Percentiles rank a stretch among this genome's conserved stretches.
phyloP scores from a whole-genome alignment of 2,113 vertebrate species.

The Crotalus horridus region DNA sequence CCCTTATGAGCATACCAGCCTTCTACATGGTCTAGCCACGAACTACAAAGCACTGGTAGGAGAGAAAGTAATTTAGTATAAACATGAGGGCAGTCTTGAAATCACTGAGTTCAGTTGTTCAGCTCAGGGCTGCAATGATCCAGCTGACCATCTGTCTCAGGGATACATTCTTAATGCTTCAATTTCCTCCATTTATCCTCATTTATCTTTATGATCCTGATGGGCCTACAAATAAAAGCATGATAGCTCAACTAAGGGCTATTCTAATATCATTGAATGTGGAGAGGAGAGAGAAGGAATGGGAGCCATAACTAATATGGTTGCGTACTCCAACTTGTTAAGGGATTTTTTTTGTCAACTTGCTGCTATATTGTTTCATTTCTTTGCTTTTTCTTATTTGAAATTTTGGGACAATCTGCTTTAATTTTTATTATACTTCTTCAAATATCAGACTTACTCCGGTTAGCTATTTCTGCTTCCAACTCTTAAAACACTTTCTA shows the following conservation, averaged over 20 bases:
- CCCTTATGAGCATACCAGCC: slow-evolving; percentile 67
- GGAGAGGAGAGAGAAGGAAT: not conserved
- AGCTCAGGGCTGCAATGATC: not conserved
- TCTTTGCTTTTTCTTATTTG: not conserved
- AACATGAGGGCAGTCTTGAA: not conserved
- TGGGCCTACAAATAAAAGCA: not conserved
- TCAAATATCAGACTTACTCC: not conserved
- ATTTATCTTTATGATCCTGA: not conserved
- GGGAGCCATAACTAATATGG: not conserved
- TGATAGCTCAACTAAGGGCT: not conserved
- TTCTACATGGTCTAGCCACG: slow-evolving; percentile 68
- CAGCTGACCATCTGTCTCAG: not conserved
- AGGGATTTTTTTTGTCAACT: not conserved
- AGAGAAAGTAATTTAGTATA: not conserved
- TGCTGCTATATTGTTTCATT: not conserved
- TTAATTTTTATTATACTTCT: not conserved
- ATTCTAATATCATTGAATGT: not conserved
- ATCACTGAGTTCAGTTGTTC: not conserved
- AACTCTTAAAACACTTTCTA: not conserved
- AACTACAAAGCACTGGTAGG: slow-evolving; percentile 45
- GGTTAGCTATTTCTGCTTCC: not conserved
- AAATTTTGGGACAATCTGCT: not conserved
- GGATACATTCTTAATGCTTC: not conserved
- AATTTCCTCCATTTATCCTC: not conserved
- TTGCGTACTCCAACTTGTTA: not conserved